Evolutionary conservation across 2,797 vertebrate species (phyloP).

Genomic region (Sebastes steindachneri): DNA sequence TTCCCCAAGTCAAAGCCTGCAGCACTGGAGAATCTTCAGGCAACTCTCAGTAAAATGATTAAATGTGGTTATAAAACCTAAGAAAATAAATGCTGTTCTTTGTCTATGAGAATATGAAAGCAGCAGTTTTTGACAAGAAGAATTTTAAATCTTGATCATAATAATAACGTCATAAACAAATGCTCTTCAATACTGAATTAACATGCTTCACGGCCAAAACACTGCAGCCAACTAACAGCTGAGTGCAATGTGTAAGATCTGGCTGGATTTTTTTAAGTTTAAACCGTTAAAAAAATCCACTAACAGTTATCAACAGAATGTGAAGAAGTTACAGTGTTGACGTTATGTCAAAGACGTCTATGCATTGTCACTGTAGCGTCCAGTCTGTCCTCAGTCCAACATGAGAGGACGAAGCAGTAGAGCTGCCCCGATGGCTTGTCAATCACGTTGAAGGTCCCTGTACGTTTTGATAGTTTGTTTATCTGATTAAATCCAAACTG

Average conservation of each 20-base stretch:
- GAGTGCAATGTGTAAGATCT: neutral
- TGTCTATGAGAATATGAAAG: neutral
- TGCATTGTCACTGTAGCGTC: too few species aligned
- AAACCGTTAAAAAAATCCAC: neutral
- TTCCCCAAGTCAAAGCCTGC: neutral
- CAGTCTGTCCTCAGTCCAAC: too few species aligned
- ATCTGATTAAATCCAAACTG: too few species aligned
- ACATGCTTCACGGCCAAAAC: neutral
- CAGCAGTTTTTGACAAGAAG: neutral
- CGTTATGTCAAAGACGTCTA: neutral
- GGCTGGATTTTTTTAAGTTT: neutral
- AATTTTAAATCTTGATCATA: neutral
- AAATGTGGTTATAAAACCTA: neutral
- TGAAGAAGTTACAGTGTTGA: neutral
- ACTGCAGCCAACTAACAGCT: neutral
- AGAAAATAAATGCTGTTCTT: neutral
- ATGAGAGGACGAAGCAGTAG: too few species aligned
- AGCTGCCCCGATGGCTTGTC: too few species aligned
- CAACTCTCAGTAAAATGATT: neutral
- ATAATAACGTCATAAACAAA: neutral
- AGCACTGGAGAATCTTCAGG: neutral
- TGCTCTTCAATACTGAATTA: neutral
- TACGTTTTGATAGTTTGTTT: too few species aligned
- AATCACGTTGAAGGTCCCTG: accelerated
- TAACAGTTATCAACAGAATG: neutral